Evolutionary conservation across 2,797 vertebrate genomes (phyloP), one percentile per base, ranked within the genome.

Genomic region (Pseudomugil gertrudae): DNA sequence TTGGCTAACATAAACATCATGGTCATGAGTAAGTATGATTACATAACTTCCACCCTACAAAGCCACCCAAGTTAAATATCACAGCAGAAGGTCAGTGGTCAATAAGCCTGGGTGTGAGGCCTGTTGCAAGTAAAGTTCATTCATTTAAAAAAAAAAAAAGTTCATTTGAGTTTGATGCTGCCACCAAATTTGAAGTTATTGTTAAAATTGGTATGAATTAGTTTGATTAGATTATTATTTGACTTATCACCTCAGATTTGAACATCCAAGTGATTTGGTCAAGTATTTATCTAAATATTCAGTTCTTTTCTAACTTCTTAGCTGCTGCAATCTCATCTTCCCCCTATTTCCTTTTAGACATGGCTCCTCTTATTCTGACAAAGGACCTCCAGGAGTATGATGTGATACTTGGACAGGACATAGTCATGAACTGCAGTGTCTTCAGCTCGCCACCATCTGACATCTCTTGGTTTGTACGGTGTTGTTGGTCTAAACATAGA

Each of bases 1-100:
- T 93, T 98, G 48, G 94, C 94, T 35, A 99, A 94, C 1, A 87
- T 95, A 60, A 97, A 96, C 19, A 81, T 99, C 40, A 91, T 98
- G 55, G 91, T 99, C 29, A 87, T 95, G 66, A 95, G 98, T 99
- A 87, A 95, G 96, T 92, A 1, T 10, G 7, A 15, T 4, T 21
- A 6, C 10, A 47, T 6, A 21, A 52, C n/a, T 3, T 59, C 3
- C 54, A 10, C 2, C 33, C 3, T 8, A 14, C 40, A 10, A 11
- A 51, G 47, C 2, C 24, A 52, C 9, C 30, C 14, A 38, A 36
- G 14, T 38, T 26, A 47, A 23, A 47, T 4, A 2, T 14, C 36
- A 27, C 32, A 36, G 27, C 32, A 48, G 43, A 11, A 29, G 33
- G 15, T 10, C 29, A 5, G 47, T 3, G 3, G 47, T 32, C 27